Evolutionary conservation across 2,888 invertebrate species (phyloP), one percentile per base, ranked within the genome.

Genomic region (Alentia gelatinosa): DNA sequence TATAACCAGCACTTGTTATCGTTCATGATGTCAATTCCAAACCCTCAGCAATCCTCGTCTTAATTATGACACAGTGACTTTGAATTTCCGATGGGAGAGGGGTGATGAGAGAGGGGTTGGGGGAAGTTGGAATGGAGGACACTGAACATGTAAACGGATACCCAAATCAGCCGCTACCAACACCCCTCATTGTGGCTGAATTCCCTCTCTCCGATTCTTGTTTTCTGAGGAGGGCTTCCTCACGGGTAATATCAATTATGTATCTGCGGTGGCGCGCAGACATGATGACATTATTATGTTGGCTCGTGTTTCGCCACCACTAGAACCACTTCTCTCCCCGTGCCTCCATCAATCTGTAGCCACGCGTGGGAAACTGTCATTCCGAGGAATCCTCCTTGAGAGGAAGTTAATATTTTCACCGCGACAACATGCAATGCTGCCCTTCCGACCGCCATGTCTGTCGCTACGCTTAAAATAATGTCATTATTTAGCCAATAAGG

Each of bases 401-500:
- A 37, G 79, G 79, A 79, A 37, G 79, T 79, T 79, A 79, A 79
- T 79, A 79, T 79, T 35, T 79, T 39, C 79, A 39, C 79, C 39
- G 79, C 79, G 39, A 35, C 79, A 79, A 79, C 79, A 79, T 39
- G 79, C 79, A 19, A 79, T 79, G 37, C 79, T 79, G 37, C 68
- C 68, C 68, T 68, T 26, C 26, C 26, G 12, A 68, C 68, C 68
- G 79, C 79, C 37, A 79, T 26, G 37, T 37, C 37, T 79, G 79
- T 37, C 79, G 9, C 79, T 37, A 35, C 4, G 9, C 79, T 79
- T 35, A 79, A 79, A 79, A 79, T 79, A 79, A 79, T 79, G 79
- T 39, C 79, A 79, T 79, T 79, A 50, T 86, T 86, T 86, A 42
- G 86, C 47, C 42, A 86, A 86, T 86, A 47, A 86, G 47, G 33